Evolutionary conservation across 2,113 vertebrate genomes (phyloP).

Genomic region (Anoura caudifer): DNA sequence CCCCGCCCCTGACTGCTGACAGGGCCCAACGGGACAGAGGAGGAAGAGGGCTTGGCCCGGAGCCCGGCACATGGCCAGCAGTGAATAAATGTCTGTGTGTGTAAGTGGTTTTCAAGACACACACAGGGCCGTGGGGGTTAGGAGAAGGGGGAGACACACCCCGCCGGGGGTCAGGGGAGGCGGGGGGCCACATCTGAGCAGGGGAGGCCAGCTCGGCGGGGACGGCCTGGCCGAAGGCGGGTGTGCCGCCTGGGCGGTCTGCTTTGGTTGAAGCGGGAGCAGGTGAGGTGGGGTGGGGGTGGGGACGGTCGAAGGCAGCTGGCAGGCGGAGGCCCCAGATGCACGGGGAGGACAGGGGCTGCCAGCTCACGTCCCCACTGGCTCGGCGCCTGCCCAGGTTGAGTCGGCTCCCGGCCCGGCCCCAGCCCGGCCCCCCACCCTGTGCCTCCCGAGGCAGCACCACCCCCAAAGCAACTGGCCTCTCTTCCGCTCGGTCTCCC

Average conservation of each 20-base stretch:
- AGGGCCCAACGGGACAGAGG: background rate
- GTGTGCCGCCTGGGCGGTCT: fast-evolving
- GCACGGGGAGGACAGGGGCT: fast-evolving
- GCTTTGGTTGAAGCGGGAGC: fast-evolving
- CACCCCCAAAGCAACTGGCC: background rate
- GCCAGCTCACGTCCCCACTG: background rate
- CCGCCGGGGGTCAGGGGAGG: background rate
- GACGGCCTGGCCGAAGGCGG: background rate
- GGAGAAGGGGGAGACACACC: background rate
- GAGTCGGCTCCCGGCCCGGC: background rate
- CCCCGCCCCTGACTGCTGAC: too few relatives aligned
- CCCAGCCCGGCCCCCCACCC: fast-evolving
- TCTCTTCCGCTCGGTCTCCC: background rate
- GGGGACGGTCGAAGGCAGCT: fast-evolving
- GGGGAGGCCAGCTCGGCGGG: fast-evolving
- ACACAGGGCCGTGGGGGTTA: fast-evolving
- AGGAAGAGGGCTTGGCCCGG: background rate
- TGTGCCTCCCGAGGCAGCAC: background rate
- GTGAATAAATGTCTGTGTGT: background rate
- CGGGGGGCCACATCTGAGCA: background rate
- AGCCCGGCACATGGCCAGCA: fast-evolving
- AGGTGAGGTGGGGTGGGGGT: background rate
- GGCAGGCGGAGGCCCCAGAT: background rate
- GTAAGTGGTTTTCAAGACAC: background rate
- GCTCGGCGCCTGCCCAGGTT: background rate